These are phyloP conservation scores for Setophaga kirtlandii DNA, from an alignment of 2,113 vertebrate genomes.

Conservation along the genomic window DNA sequence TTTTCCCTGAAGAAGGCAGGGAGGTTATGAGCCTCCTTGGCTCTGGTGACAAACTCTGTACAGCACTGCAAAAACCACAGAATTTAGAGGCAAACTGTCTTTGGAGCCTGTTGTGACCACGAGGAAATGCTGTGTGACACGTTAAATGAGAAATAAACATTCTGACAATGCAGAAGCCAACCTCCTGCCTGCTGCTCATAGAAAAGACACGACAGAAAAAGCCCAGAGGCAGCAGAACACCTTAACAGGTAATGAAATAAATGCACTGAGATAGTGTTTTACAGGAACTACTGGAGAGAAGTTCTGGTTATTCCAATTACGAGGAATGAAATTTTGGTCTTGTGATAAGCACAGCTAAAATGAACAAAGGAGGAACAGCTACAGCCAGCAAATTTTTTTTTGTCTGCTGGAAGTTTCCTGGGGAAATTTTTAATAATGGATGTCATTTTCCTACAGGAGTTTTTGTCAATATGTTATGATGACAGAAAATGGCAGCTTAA, in stretches of 20 bases:
- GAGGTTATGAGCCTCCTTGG: neutral
- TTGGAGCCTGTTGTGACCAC: neutral
- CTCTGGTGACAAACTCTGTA: neutral
- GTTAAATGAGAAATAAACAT: neutral
- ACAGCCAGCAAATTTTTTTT: neutral
- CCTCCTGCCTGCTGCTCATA: neutral
- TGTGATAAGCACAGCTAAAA: constrained; percentile 27
- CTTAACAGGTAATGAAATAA: neutral
- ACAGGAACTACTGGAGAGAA: neutral
- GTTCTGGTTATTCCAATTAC: neutral
- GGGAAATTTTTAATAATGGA: constrained; percentile 63
- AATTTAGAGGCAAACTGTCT: neutral
- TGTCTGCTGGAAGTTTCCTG: constrained; percentile 27
- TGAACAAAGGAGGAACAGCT: neutral
- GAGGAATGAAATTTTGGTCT: neutral
- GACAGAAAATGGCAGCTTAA: constrained; percentile 23
- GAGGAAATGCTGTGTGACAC: neutral
- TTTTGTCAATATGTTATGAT: constrained; percentile 38
- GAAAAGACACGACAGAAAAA: neutral
- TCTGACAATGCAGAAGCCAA: neutral
- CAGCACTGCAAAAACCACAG: neutral
- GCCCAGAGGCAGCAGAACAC: neutral
- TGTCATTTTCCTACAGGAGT: constrained; percentile 34
- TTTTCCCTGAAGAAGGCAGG: neutral
- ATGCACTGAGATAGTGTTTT: neutral